These are phyloP conservation scores for Hyalella azteca DNA, from an alignment of 2,888 invertebrate species.

Conservation along the genomic window DNA sequence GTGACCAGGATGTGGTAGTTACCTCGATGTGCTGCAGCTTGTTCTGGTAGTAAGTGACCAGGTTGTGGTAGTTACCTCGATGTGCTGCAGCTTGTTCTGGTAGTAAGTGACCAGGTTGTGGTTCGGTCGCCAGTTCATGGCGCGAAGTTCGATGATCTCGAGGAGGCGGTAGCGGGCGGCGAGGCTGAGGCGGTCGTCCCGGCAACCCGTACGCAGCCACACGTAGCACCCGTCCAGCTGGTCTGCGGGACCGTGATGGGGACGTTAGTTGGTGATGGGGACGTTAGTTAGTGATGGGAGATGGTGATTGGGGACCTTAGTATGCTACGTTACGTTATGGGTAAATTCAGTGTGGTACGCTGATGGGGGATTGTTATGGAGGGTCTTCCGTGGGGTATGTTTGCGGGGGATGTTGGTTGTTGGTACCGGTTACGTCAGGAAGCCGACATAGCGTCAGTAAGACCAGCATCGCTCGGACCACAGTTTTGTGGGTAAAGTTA, in stretches of 20 bases:
- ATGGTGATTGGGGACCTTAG: too few relatives aligned
- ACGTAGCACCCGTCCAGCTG: slow-evolving; percentile 63
- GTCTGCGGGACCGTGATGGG: slow-evolving; percentile 42
- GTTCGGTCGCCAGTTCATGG: slow-evolving; percentile 78
- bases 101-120: slow-evolving; percentile 87
- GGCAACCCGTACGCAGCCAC: slow-evolving; percentile 85
- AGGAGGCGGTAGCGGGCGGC: slow-evolving; percentile 85
- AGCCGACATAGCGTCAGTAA: too few relatives aligned
- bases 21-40: slow-evolving; percentile 65
- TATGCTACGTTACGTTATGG: too few relatives aligned
- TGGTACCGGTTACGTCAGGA: too few relatives aligned
- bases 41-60: slow-evolving; percentile 78
- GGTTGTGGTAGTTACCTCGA: slow-evolving; percentile 73
- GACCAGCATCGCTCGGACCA: too few relatives aligned
- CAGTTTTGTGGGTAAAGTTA: too few relatives aligned
- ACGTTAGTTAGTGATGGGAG: too few relatives aligned
- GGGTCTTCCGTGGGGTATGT: too few relatives aligned
- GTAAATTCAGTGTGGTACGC: too few relatives aligned
- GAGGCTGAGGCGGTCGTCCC: slow-evolving; percentile 83
- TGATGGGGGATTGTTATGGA: too few relatives aligned
- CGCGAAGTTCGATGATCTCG: slow-evolving; percentile 90
- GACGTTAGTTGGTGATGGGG: not conserved
- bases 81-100: slow-evolving; percentile 65
- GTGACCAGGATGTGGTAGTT: slow-evolving; percentile 80
- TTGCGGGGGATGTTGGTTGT: too few relatives aligned